Evolutionary conservation across 1,140 invertebrate species (phyloP).

Genomic region (Heliconius eleuchia): DNA sequence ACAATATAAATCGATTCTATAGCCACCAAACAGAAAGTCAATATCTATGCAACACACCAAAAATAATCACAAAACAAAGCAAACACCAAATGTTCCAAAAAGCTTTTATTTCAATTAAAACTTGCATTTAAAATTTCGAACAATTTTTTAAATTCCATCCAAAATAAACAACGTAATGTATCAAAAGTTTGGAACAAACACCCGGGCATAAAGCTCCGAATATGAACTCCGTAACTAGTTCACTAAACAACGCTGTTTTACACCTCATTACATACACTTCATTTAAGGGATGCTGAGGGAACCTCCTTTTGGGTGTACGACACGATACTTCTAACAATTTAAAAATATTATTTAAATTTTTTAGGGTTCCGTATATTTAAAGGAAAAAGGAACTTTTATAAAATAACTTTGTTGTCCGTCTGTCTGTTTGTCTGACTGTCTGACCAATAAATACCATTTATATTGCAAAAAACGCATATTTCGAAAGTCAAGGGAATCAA

Average conservation of each 20-base stretch:
- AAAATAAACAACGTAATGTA: neutral
- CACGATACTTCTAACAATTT: slow-evolving; percentile 21
- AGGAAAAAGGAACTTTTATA: no score
- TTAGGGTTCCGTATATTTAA: no score
- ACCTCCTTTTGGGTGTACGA: slow-evolving; percentile 31
- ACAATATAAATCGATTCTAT: no score
- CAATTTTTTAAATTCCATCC: neutral
- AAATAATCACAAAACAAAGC: neutral
- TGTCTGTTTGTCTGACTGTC: no score
- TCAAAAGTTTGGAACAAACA: slow-evolving; percentile 12
- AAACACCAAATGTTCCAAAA: neutral
- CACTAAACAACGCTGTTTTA: slow-evolving; percentile 58
- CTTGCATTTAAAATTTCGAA: neutral
- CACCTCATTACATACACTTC: slow-evolving; percentile 55
- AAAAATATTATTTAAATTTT: neutral
- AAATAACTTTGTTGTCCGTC: no score
- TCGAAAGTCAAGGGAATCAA: no score
- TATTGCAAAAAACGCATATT: no score
- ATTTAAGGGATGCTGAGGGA: slow-evolving; percentile 38
- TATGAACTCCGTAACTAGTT: slow-evolving; percentile 55
- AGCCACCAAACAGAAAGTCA: no score
- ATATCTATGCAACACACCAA: no score
- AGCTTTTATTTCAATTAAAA: neutral
- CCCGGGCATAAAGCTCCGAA: slow-evolving; percentile 17
- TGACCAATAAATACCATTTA: no score